phyloP scores from a whole-genome alignment of 1,140 invertebrate species.

The Augochlora pura region DNA sequence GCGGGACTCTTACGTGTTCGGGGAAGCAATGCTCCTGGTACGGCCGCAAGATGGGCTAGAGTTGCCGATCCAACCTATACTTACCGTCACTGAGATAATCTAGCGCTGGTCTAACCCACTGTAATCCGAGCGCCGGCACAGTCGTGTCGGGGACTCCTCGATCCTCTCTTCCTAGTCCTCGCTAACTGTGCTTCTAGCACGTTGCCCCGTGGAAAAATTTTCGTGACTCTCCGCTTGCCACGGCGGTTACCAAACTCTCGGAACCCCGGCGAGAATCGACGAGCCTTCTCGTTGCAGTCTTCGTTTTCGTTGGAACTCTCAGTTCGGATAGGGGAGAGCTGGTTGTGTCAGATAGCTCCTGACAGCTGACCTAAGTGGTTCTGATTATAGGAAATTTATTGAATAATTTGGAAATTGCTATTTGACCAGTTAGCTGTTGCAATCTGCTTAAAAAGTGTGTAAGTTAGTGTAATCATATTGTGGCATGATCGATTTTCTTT shows the following conservation, averaged over 20 bases:
- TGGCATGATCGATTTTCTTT: too few relatives aligned
- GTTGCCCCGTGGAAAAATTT: background rate
- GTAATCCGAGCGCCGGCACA: constrained; percentile 58
- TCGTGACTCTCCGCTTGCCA: constrained; percentile 10
- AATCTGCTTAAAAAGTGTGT: too few relatives aligned
- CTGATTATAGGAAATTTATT: too few relatives aligned
- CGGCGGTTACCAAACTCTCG: background rate
- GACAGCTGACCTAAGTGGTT: too few relatives aligned
- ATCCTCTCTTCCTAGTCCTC: constrained; percentile 49
- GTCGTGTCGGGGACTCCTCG: constrained; percentile 54
- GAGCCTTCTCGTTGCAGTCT: too few relatives aligned
- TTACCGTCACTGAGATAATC: constrained; percentile 73
- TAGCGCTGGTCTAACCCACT: constrained; percentile 63
- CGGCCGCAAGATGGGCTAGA: constrained; percentile 61
- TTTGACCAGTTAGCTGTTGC: too few relatives aligned
- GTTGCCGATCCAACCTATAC: constrained; percentile 67
- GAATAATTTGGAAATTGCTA: too few relatives aligned
- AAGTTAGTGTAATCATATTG: too few relatives aligned
- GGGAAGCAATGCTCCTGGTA: constrained; percentile 65
- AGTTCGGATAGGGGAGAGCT: too few relatives aligned
- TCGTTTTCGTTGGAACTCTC: too few relatives aligned
- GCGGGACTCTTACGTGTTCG: constrained; percentile 63
- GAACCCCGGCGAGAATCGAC: too few relatives aligned
- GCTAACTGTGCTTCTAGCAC: constrained; percentile 34
- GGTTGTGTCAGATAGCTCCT: too few relatives aligned